Evolutionary conservation across 2,888 invertebrate genomes (phyloP).

Genomic region (Sinopyrophorus schimmeli): DNA sequence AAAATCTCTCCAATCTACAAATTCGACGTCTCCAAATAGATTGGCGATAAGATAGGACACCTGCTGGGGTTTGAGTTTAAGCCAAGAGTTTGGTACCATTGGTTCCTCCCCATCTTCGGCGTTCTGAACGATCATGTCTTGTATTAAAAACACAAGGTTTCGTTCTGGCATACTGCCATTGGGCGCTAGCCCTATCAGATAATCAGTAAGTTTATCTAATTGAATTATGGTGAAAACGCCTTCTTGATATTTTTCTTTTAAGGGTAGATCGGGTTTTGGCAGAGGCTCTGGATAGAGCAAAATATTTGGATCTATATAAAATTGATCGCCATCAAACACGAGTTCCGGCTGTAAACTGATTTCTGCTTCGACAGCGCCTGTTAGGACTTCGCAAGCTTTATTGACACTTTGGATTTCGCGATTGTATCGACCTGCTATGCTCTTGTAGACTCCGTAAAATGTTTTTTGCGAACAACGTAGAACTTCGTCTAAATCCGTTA

Average conservation of each 20-base stretch:
- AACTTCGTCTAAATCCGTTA: constrained; percentile 56
- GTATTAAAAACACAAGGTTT: constrained; percentile 53
- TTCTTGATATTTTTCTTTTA: constrained; percentile 31
- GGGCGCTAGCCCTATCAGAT: constrained; percentile 52
- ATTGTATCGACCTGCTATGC: constrained; percentile 52
- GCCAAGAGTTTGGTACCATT: constrained; percentile 51
- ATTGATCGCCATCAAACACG: constrained; percentile 51
- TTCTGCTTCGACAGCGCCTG: constrained; percentile 54
- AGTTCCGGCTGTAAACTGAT: constrained; percentile 53
- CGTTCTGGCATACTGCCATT: constrained; percentile 51
- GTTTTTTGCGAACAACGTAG: constrained; percentile 56
- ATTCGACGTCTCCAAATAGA: constrained; percentile 61
- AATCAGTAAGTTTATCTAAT: constrained; percentile 43
- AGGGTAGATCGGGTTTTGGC: constrained; percentile 38
- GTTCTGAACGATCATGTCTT: constrained; percentile 53
- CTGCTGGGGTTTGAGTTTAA: constrained; percentile 37
- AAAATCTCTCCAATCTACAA: constrained; percentile 70
- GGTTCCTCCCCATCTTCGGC: constrained; percentile 44
- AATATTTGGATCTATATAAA: constrained; percentile 49
- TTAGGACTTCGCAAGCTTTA: constrained; percentile 45
- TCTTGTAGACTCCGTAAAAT: constrained; percentile 59
- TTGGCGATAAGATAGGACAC: constrained; percentile 35
- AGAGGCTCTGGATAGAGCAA: constrained; percentile 44
- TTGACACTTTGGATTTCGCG: constrained; percentile 53
- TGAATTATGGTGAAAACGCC: constrained; percentile 47